Conservation (phyloP, 2,888 invertebrate species). For the Branchinecta sandiegonensis region DNA sequence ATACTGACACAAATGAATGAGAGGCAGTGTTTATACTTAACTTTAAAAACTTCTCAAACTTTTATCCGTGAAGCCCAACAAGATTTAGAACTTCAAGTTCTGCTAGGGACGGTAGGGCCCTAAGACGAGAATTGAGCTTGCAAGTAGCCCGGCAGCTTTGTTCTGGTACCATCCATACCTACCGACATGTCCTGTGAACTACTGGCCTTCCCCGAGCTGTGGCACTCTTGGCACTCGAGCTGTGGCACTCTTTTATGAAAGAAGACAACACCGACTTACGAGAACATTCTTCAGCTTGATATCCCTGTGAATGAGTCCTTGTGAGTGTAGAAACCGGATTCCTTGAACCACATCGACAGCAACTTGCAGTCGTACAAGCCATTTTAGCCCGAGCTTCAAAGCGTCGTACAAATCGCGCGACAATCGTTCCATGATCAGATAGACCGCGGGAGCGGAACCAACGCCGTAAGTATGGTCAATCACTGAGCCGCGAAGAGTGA, state of each 20-base stretch:
- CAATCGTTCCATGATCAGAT: conserved; percentile 60
- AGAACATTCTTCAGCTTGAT: conserved; percentile 79
- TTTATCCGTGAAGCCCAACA: too few relatives aligned
- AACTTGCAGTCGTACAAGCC: conserved; percentile 47
- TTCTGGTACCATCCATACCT: too few relatives aligned
- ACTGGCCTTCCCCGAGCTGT: too few relatives aligned
- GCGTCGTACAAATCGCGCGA: conserved; percentile 64
- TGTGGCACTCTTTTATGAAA: not conserved
- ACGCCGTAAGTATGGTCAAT: conserved; percentile 62
- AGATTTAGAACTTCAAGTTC: too few relatives aligned
- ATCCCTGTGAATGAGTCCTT: conserved; percentile 73
- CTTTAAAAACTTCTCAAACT: too few relatives aligned
- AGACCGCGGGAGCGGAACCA: conserved; percentile 53
- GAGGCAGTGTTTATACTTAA: too few relatives aligned
- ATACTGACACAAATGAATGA: too few relatives aligned
- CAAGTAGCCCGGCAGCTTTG: not conserved
- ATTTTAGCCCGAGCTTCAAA: conserved; percentile 49
- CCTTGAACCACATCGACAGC: conserved; percentile 72
- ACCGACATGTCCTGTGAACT: too few relatives aligned
- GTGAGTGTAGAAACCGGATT: conserved; percentile 71
- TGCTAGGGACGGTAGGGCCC: too few relatives aligned
- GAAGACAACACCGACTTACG: conserved; percentile 37
- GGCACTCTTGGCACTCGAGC: too few relatives aligned
- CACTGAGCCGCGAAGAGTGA: conserved; percentile 58
- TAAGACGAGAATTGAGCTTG: too few relatives aligned